A percentile compares a stretch with the other conserved stretches of the same genome.
Evolutionary conservation across 2,888 invertebrate species (phyloP).

Genomic region (Epinotia demarniana): DNA sequence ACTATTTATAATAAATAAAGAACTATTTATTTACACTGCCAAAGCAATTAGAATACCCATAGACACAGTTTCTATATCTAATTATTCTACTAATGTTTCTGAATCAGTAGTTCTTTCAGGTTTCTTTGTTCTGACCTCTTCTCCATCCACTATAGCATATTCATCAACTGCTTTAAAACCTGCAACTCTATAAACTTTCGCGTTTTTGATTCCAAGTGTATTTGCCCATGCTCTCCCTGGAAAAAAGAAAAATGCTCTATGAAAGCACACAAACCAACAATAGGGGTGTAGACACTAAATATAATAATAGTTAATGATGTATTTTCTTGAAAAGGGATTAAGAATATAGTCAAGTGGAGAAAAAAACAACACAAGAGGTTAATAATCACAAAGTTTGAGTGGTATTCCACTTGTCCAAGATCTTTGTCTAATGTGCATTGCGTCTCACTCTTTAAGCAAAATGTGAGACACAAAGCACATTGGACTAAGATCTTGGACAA

Average conservation of each 20-base stretch:
- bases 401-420: no score
- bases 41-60: background rate
- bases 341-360: no score
- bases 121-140: constrained; percentile 53
- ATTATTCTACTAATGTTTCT: constrained; percentile 25
- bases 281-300: background rate
- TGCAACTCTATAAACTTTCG: constrained; percentile 81
- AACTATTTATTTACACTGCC: constrained; percentile 32
- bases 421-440: no score
- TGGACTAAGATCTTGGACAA: no score
- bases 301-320: no score
- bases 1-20: constrained; percentile 32
- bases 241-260: constrained; percentile 51
- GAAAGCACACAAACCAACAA: background rate
- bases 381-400: no score
- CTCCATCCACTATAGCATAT: constrained; percentile 77
- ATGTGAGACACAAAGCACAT: no score
- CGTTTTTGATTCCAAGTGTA: constrained; percentile 83
- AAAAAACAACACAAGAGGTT: no score
- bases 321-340: no score
- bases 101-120: constrained; percentile 46
- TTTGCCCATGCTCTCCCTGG: constrained; percentile 84
- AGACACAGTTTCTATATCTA: background rate
- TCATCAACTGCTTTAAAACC: constrained; percentile 80
- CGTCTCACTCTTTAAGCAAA: no score